phyloP scores from a whole-genome alignment of 2,797 vertebrate species.

The Synaphobranchus kaupii region DNA sequence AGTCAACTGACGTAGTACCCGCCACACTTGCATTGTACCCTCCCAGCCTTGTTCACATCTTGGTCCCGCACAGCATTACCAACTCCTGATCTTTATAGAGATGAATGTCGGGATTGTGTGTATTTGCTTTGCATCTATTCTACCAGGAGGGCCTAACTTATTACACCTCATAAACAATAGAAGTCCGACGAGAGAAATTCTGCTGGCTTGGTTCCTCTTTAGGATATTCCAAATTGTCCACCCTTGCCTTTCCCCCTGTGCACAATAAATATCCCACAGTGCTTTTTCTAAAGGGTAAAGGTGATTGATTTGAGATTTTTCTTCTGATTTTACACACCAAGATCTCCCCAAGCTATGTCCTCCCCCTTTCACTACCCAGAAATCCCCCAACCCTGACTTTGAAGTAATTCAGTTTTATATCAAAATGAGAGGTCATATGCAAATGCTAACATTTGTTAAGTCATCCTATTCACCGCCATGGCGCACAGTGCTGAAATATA shows the following conservation, averaged over 20 bases:
- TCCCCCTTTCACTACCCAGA: background rate
- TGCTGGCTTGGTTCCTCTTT: background rate
- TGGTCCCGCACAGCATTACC: background rate
- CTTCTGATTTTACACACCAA: background rate
- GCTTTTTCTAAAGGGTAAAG: background rate
- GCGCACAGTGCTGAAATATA: constrained; percentile 57
- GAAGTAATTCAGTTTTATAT: background rate
- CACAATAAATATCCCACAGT: background rate
- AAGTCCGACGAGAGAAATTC: background rate
- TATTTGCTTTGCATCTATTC: background rate
- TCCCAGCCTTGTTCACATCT: background rate
- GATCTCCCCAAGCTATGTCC: background rate
- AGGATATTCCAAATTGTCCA: background rate
- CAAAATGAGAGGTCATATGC: background rate
- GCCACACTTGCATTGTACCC: background rate
- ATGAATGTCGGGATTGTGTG: background rate
- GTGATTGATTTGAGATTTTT: background rate
- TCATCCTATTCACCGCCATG: constrained; percentile 57
- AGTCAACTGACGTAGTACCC: too few relatives aligned
- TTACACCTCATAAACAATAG: background rate
- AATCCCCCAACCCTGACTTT: constrained; percentile 5
- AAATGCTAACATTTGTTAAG: constrained; percentile 48
- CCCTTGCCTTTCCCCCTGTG: background rate
- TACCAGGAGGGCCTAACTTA: constrained; percentile 3
- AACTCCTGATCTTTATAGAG: background rate